Percentiles rank a stretch among this genome's conserved stretches.
phyloP scores from a whole-genome alignment of 1,140 invertebrate genomes.

The Lasioglossum baleicum region DNA sequence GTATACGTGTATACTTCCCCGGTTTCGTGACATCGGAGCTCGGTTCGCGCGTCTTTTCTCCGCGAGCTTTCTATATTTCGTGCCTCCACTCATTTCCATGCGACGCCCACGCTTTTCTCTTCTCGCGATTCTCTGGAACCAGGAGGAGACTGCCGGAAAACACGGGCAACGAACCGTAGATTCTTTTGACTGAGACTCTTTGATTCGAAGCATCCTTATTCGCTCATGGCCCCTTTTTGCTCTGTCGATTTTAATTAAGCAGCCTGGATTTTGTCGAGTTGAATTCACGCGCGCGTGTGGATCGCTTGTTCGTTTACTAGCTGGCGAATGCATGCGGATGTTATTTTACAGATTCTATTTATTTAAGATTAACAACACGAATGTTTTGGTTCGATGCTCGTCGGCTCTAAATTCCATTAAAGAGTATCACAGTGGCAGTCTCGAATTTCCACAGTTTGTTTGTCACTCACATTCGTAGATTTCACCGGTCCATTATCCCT shows the following conservation, averaged over 20 bases:
- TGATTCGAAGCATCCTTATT: not conserved
- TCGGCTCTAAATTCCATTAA: too few species aligned
- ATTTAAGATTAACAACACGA: too few species aligned
- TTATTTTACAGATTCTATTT: too few species aligned
- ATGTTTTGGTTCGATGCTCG: too few species aligned
- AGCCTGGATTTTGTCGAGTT: too few species aligned
- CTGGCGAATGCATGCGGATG: too few species aligned
- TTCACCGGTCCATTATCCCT: not conserved
- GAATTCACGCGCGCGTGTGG: too few species aligned
- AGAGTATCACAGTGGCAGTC: too few species aligned
- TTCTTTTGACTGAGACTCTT: not conserved
- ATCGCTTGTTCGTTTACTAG: too few species aligned
- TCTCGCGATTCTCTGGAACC: not conserved
- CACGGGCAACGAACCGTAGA: not conserved
- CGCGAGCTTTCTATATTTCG: not conserved
- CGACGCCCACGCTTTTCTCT: not conserved
- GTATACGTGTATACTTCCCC: conserved; percentile 5
- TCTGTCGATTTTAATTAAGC: not conserved
- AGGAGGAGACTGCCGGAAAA: not conserved
- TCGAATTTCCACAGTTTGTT: too few species aligned
- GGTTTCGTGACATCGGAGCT: conserved; percentile 31
- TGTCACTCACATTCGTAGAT: too few species aligned
- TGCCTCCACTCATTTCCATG: not conserved
- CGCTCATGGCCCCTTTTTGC: too few species aligned
- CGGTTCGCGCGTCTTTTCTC: not conserved